Percentiles rank a stretch among this genome's conserved stretches.
phyloP scores from a whole-genome alignment of 2,797 vertebrate genomes.

The Argyrosomus regius region DNA sequence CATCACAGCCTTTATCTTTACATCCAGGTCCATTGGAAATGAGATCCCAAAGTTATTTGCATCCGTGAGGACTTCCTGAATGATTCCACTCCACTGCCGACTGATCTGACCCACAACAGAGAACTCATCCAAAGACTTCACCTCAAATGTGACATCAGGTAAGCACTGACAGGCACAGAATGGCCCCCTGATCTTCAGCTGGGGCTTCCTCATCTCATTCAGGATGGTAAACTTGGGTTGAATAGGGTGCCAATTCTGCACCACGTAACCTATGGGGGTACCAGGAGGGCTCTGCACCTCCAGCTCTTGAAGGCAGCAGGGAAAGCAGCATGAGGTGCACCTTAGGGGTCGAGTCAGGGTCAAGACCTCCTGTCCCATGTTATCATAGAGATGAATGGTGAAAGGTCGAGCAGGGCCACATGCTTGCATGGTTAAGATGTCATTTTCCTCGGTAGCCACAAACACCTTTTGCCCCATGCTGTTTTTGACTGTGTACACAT shows the following conservation, averaged over 20 bases:
- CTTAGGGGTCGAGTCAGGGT: conserved; percentile 79
- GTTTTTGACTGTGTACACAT: conserved; percentile 88
- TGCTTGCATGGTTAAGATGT: conserved; percentile 80
- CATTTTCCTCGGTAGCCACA: conserved; percentile 85
- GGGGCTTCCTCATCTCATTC: conserved; percentile 76
- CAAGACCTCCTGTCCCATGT: conserved; percentile 84
- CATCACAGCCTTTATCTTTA: conserved; percentile 88
- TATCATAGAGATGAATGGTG: conserved; percentile 84
- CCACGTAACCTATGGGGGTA: conserved; percentile 83
- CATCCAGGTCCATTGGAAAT: conserved; percentile 87
- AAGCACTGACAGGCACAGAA: conserved; percentile 84
- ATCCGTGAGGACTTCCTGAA: conserved; percentile 81
- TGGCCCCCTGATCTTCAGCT: conserved; percentile 85
- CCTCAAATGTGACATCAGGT: conserved; percentile 88
- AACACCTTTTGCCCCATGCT: conserved; percentile 86
- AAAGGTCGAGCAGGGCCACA: conserved; percentile 85
- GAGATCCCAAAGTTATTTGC: conserved; percentile 87
- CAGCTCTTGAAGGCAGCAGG: conserved; percentile 90
- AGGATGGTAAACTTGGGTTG: conserved; percentile 87
- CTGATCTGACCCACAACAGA: conserved; percentile 81
- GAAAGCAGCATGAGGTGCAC: conserved; percentile 84
- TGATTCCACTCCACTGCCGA: conserved; percentile 86
- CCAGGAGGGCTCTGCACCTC: conserved; percentile 90
- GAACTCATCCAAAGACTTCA: conserved; percentile 81
- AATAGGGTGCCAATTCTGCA: conserved; percentile 86